Evolutionary conservation across 2,797 vertebrate species (phyloP), one percentile per base, ranked within the genome.

Genomic region (Gobio occitaniae): DNA sequence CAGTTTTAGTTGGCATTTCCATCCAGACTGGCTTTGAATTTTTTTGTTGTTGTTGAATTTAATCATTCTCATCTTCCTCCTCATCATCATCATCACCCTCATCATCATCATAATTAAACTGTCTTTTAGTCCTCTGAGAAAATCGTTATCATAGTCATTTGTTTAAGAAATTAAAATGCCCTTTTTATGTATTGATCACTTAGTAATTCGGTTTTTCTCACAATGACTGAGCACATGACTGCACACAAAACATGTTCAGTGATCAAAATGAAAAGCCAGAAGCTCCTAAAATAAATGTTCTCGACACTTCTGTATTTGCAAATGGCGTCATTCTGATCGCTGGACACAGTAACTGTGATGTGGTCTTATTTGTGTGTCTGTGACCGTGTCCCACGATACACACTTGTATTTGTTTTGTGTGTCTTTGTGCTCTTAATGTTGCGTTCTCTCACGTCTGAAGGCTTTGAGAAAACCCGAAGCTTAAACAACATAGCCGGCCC

Each of bases 401-500:
- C 63, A 16, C 32, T 65, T 65, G 61, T 92, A 12, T 10, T 38
- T 74, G 25, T 70, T 3, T 15, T 36, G 50, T 50, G 32, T 84
- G 82, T 77, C 41, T 69, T 88, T 89, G 63, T 87, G 81, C 61
- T 54, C 72, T 86, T 88, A 90, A 85, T 89, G 69, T 90, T 96
- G 93, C 95, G 94, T 95, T 95, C 94, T 94, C 93, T 59, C 75
- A 93, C 96, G 93, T 92, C 91, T 88, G 95, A 99, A 99, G 97
- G 97, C 94, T 97, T 96, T 91, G 97, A 98, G 95, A 99, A 99
- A 94, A 98, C 97, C 91, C 93, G 96, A 95, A 98, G 97, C 93
- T 96, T 99, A 97, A 99, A 96, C 97, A 98, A 97, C 97, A 97
- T 98, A 96, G 95, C 96, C 88, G 96, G 96, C 95, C 89, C 96